phyloP scores from a whole-genome alignment of 1,140 invertebrate genomes.

The Charaxes varanes region DNA sequence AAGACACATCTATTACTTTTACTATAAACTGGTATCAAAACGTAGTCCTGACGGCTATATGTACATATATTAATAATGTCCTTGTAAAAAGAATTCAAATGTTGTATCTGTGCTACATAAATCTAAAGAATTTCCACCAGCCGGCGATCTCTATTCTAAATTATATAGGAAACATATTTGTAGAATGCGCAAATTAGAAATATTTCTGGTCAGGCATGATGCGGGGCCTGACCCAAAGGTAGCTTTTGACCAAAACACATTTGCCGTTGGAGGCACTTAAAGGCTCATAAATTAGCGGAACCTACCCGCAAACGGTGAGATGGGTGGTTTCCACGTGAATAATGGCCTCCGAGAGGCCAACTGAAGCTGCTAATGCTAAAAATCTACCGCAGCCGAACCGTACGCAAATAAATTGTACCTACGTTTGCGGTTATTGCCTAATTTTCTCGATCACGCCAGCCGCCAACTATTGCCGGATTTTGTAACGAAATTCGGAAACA shows the following conservation, averaged over 20 bases:
- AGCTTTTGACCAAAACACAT: slow-evolving; percentile 37
- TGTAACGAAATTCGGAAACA: slow-evolving; percentile 6
- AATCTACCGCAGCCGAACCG: slow-evolving; percentile 32
- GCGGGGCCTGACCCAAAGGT: slow-evolving; percentile 18
- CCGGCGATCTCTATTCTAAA: too few species aligned
- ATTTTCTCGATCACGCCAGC: slow-evolving; percentile 8
- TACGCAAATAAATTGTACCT: slow-evolving; percentile 36
- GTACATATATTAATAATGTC: too few species aligned
- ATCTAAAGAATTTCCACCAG: too few species aligned
- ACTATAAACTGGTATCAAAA: too few species aligned
- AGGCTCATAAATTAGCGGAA: slow-evolving; percentile 60
- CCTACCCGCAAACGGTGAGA: slow-evolving; percentile 59
- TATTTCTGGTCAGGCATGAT: slow-evolving; percentile 6
- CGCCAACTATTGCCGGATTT: slow-evolving; percentile 7
- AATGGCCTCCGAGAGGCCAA: slow-evolving; percentile 51
- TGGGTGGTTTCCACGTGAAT: slow-evolving; percentile 59
- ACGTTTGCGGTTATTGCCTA: slow-evolving; percentile 16
- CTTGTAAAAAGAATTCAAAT: too few species aligned
- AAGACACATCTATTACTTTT: too few species aligned
- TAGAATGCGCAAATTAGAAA: too few species aligned
- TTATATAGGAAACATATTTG: too few species aligned
- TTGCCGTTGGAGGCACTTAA: slow-evolving; percentile 51
- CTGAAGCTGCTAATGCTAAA: slow-evolving; percentile 47
- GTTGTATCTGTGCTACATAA: too few species aligned
- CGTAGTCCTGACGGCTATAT: too few species aligned